These are phyloP conservation scores for Physocephala rufipes DNA, from an alignment of 2,888 invertebrate genomes.

Conservation along the genomic window DNA sequence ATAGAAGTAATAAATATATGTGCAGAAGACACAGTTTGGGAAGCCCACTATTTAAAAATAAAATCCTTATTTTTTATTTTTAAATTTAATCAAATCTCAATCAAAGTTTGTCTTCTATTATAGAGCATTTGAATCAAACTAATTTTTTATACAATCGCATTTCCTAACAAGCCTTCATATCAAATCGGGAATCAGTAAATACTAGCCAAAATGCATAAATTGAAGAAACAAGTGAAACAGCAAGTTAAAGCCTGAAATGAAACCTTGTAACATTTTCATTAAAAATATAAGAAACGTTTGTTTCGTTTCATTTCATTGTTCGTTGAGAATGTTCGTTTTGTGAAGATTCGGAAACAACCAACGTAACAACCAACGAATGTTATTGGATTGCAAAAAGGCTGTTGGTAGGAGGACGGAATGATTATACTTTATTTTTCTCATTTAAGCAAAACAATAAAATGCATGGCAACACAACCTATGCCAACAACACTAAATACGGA, in stretches of 20 bases:
- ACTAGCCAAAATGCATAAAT: neutral
- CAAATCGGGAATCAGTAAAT: neutral
- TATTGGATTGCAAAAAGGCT: neutral
- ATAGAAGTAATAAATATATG: too few species aligned
- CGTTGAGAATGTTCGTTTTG: constrained; percentile 45
- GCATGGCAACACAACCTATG: constrained; percentile 46
- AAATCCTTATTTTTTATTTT: too few species aligned
- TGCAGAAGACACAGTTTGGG: too few species aligned
- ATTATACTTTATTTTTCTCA: neutral
- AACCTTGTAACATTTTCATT: constrained; percentile 62
- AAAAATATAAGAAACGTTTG: constrained; percentile 27
- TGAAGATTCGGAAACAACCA: constrained; percentile 7
- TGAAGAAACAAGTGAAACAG: constrained; percentile 46
- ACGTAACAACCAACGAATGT: neutral
- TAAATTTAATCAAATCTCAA: too few species aligned
- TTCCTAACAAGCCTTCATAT: too few species aligned
- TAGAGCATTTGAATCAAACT: too few species aligned
- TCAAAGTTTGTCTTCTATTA: too few species aligned
- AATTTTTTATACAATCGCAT: too few species aligned
- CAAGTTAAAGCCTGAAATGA: constrained; percentile 60
- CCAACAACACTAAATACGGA: constrained; percentile 40
- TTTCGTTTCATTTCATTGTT: constrained; percentile 56
- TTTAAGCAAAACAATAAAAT: constrained; percentile 42
- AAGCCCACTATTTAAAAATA: too few species aligned
- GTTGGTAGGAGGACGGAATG: constrained; percentile 16